phyloP scores from a whole-genome alignment of 2,113 vertebrate species.

The Labeo rohita region DNA sequence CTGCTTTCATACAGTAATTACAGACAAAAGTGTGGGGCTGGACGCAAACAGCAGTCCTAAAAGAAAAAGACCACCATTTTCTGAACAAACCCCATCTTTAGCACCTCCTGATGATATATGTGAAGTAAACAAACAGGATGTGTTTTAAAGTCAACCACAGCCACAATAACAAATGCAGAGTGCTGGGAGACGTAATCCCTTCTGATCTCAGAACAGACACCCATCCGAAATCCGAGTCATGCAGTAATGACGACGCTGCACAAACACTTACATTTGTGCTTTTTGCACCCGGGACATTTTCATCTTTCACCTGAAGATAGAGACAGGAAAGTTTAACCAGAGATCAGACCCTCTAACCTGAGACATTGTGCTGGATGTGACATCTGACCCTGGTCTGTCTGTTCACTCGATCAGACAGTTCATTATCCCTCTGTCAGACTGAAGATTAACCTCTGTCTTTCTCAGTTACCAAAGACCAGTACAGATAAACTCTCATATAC shows the following conservation, averaged over 20 bases:
- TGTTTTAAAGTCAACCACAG: background rate
- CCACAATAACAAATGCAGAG: background rate
- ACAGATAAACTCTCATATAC: background rate
- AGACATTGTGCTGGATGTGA: background rate
- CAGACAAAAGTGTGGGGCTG: background rate
- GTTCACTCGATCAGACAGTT: too few relatives aligned
- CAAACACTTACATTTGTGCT: constrained; percentile 55
- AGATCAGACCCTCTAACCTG: background rate
- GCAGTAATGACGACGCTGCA: background rate
- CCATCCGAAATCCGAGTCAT: constrained; percentile 44
- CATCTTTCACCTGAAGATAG: constrained; percentile 53
- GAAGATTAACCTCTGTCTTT: background rate
- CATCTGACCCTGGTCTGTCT: too few relatives aligned
- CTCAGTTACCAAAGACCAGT: background rate
- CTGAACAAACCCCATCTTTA: background rate
- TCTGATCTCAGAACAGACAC: background rate
- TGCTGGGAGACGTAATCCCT: background rate
- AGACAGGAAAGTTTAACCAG: constrained; percentile 14
- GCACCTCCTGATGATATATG: background rate
- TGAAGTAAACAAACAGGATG: background rate
- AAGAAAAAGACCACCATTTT: background rate
- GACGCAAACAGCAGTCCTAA: background rate
- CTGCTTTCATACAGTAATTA: background rate
- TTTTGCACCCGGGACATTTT: constrained; percentile 46
- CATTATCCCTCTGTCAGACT: background rate